These are phyloP conservation scores for Amblyteles armatorius DNA, from an alignment of 2,888 invertebrate genomes.

Conservation along the genomic window DNA sequence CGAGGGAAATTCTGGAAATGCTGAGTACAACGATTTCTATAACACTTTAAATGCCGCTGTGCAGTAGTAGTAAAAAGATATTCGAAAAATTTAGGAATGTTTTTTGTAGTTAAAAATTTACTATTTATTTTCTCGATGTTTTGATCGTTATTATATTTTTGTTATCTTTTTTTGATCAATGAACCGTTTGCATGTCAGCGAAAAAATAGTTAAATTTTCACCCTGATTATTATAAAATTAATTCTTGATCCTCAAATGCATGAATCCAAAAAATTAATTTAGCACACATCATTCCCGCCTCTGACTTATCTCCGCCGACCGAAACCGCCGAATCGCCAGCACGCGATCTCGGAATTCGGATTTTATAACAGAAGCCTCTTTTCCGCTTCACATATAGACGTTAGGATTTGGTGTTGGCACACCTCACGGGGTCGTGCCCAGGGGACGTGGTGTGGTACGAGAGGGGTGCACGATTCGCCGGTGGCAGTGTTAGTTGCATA, in stretches of 20 bases:
- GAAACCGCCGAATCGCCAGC: constrained; percentile 12
- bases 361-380: constrained; percentile 17
- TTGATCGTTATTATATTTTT: too few relatives aligned
- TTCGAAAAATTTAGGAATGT: too few relatives aligned
- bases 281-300: not conserved
- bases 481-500: not conserved
- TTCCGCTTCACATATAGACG: constrained; percentile 3
- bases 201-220: not conserved
- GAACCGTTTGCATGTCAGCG: too few relatives aligned
- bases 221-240: not conserved
- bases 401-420: constrained; percentile 26
- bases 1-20: too few relatives aligned
- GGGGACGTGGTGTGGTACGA: not conserved
- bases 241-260: not conserved
- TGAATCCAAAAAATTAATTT: not conserved
- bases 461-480: constrained; percentile 16
- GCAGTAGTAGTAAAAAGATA: too few relatives aligned
- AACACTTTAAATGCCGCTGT: too few relatives aligned
- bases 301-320: not conserved
- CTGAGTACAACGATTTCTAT: too few relatives aligned
- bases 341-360: not conserved
- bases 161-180: not conserved
- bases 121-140: too few relatives aligned
- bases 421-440: constrained; percentile 17
- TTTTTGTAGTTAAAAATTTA: too few relatives aligned